Base-by-base conservation (phyloP, 2,797 vertebrate species). In the Phoebastria nigripes region DNA sequence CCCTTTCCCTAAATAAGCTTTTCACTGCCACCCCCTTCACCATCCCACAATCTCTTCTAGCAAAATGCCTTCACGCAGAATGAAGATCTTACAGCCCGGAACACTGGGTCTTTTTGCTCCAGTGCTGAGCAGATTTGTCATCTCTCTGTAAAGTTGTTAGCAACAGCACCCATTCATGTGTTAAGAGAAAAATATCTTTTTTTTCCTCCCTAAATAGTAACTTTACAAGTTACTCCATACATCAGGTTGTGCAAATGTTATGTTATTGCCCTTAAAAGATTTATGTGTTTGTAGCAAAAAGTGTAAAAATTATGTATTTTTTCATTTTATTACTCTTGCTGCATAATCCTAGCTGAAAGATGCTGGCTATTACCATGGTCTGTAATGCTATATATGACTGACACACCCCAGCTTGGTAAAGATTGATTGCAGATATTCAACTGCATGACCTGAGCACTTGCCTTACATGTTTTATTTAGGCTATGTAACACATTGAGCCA, bases 401-500 rank as follows among this genome's bases (percentile, higher is more conserved):
- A 97, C 90, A 85, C 26, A 76, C 28, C 55, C 31, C 72, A 88
- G 67, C 81, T 35, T 51, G n/a, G 47, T 92, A 87, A 95, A 95
- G 93, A 97, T 31, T 96, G 90, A 97, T 97, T 31, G 28, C 83
- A 95, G 92, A 88, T 94, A 96, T 80, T 94, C 83, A 83, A 41
- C 65, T 80, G 89, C 3, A 3, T 79, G 87, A 96, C 91, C 86
- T 54, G 39, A 95, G 52, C 59, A 90, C 70, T 97, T 74, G 56
- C 62, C 76, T 93, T 84, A 86, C 39, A 31, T 71, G 58, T 93
- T 97, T 97, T 97, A 97, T 96, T 97, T 90, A 94, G 93, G 88
- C 67, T 94, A 77, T 66, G 61, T 41, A 91, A 94, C 83, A 96
- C 93, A 78, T 84, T 91, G 82, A 95, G 91, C 51, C 92, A 93